Base-by-base conservation (phyloP, 2,888 invertebrate genomes). In the Tortricodes alternella region DNA sequence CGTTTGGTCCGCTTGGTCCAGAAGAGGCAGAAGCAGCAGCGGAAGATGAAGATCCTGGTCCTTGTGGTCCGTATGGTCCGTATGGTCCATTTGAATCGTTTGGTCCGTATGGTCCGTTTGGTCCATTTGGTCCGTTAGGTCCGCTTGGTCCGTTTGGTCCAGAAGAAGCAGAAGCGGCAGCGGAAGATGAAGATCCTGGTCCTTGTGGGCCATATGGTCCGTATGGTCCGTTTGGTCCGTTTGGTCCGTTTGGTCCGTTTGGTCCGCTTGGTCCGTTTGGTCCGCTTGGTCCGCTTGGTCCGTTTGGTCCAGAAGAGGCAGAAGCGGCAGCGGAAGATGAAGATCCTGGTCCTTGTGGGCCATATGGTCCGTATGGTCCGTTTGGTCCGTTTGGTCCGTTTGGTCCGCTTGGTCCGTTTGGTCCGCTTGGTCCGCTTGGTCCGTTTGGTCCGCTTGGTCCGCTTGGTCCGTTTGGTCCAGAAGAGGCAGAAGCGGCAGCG, bases 31-130 rank as follows among this genome's bases (percentile, higher is more conserved):
- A 9, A 19, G 19, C 29, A 38, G 38, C 19, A 21, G 38, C 19
- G 39, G 21, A 21, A 21, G 39, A 11, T 44, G 35, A 11, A 32
- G 44, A 37, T 37, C 53, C 53, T 37, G 55, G 29, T 37, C 58
- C 66, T 7, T 38, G 39, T 35, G 53, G 43, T 46, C 55, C 60
- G 9, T 7, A n/a, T 38, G 57, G 37, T 51, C 61, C 62, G 8
- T 46, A 7, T 49, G 49, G 46, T 34, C 59, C 62, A 0, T 38
- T 0, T 53, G 51, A 43, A 48, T 57, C 60, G 3, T 48, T 13
- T 38, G 43, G 9, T 29, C 53, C 57, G 2, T n/a, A 2, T 39
- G 29, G 35, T 51, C 55, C 49, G 43, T 34, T 6, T 43, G 43
- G 18, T 27, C 27, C 29, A 18, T 18, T 11, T 44, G 44, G 19